Evolutionary conservation across 1,140 invertebrate species (phyloP), one percentile per base, ranked within the genome.

Genomic region (Drosophila eugracilis): DNA sequence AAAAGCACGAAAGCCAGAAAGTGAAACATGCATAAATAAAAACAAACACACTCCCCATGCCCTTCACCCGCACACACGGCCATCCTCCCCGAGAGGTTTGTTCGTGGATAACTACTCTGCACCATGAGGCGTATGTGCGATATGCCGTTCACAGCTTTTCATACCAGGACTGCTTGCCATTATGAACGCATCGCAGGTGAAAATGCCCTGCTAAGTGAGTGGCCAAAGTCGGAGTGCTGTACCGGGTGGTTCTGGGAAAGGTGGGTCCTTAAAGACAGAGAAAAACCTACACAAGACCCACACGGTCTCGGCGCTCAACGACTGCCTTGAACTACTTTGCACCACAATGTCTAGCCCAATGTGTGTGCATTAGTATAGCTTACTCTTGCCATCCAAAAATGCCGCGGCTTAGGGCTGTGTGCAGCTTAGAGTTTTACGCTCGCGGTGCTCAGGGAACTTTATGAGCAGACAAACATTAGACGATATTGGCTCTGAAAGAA

Each of bases 271-370:
- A 34, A 22, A 15, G 14, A 22, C 12, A 7, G 28, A 22, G 30
- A 26, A 45, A 60, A 60, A 24, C 60, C 57, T 47, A 15, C 45
- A 53, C 39, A 12, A 30, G 17, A 37, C 47, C 12, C 30, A n/a
- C 22, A 45, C 6, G 28, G 26, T 42, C 21, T 30, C 41, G 24
- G 10, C 65, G 42, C 49, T 30, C 45, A 26, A 30, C 34, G 42
- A 17, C 30, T 74, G 49, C 71, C 70, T 75, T 75, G 70, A 75
- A 75, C 71, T 75, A 74, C 70, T 50, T 74, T 48, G 47, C 48
- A 47, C 57, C 69, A 62, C 70, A 73, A 73, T 73, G 54, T 62
- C 70, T 73, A 32, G 37, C 45, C 36, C 37, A 45, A 59, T 72
- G 54, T 71, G 69, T 72, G 54, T 71, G 69, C 54, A 60, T 50